Conservation (phyloP, 2,888 invertebrate genomes). For the Schizotus pectinicornis region DNA sequence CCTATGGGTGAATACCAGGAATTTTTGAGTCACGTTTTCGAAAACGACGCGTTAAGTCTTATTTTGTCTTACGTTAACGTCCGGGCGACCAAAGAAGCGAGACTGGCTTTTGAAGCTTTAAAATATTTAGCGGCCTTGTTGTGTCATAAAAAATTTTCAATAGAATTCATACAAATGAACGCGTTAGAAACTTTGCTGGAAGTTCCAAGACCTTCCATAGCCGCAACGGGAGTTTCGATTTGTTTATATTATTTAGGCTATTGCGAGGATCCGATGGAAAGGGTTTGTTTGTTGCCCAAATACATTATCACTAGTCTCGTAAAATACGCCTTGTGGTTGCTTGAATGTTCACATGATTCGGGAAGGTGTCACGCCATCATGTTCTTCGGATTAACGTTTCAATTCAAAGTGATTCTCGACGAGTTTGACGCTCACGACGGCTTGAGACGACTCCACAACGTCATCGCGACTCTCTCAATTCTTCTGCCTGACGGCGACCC, state of each 20-base stretch:
- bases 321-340: constrained; percentile 90
- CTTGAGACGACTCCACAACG: constrained; percentile 90
- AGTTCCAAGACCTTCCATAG: constrained; percentile 92
- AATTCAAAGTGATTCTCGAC: constrained; percentile 90
- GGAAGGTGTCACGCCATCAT: constrained; percentile 98
- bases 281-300: constrained; percentile 86
- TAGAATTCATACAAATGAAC: constrained; percentile 90
- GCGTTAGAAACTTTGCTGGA: constrained; percentile 85
- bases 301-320: constrained; percentile 79
- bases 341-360: constrained; percentile 92
- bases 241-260: constrained; percentile 96
- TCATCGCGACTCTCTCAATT: constrained; percentile 87
- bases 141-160: constrained; percentile 97
- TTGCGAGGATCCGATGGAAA: constrained; percentile 97
- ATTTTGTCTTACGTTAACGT: constrained; percentile 92
- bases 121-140: constrained; percentile 93
- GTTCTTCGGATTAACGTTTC: constrained; percentile 96
- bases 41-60: constrained; percentile 87
- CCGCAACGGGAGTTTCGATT: constrained; percentile 95
- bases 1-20: constrained; percentile 99
- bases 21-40: constrained; percentile 92
- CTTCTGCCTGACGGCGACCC: constrained; percentile 75
- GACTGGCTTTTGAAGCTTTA: constrained; percentile 94
- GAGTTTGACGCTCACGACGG: constrained; percentile 96
- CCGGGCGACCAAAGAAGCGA: constrained; percentile 84